Evolutionary conservation across 2,888 invertebrate species (phyloP).

Genomic region (Scotopteryx bipunctaria): DNA sequence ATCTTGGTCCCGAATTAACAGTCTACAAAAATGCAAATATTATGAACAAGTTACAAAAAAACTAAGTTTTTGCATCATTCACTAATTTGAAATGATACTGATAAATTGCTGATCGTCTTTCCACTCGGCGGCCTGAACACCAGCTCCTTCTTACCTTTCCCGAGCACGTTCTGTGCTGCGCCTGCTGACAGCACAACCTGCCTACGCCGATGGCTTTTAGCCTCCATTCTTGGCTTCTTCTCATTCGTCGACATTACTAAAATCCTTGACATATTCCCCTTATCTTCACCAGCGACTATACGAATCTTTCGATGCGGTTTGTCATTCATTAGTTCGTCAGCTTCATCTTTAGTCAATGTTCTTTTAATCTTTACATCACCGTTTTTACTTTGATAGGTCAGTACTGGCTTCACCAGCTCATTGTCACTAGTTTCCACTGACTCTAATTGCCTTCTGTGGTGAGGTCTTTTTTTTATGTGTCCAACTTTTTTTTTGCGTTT

Average conservation of each 20-base stretch:
- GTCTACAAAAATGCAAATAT: slow-evolving; percentile 1
- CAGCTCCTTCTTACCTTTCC: slow-evolving; percentile 54
- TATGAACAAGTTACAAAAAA: slow-evolving; percentile 20
- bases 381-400: slow-evolving; percentile 43
- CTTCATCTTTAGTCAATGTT: slow-evolving; percentile 55
- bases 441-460: slow-evolving; percentile 10
- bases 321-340: slow-evolving; percentile 41
- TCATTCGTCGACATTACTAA: slow-evolving; percentile 41
- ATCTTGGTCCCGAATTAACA: no score
- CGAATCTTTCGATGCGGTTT: slow-evolving; percentile 35
- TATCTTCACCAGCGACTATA: slow-evolving; percentile 39
- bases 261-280: slow-evolving; percentile 31
- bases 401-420: slow-evolving; percentile 41
- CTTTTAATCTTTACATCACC: slow-evolving; percentile 55
- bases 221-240: slow-evolving; percentile 3
- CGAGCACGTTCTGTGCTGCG: slow-evolving; percentile 36
- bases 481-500: slow-evolving; percentile 14
- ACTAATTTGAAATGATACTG: slow-evolving; percentile 60
- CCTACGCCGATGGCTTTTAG: slow-evolving; percentile 23
- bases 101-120: slow-evolving; percentile 61
- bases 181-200: slow-evolving; percentile 39
- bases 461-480: slow-evolving; percentile 7
- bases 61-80: slow-evolving; percentile 9
- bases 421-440: slow-evolving; percentile 28
- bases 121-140: slow-evolving; percentile 56